phyloP scores from a whole-genome alignment of 2,113 vertebrate genomes.

The Hemicordylus capensis region DNA sequence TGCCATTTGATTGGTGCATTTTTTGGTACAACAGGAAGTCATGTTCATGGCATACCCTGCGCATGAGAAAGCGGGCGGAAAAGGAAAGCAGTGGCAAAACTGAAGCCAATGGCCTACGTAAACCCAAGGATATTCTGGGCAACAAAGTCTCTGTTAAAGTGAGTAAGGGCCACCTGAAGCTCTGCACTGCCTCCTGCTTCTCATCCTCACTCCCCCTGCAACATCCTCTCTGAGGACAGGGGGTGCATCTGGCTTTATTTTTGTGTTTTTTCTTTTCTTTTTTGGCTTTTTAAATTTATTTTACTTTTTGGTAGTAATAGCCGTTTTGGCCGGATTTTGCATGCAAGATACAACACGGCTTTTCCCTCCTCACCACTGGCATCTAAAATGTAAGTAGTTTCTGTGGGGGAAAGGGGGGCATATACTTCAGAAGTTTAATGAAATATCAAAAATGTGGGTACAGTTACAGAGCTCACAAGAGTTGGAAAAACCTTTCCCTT shows the following conservation, averaged over 20 bases:
- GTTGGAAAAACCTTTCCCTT: not conserved
- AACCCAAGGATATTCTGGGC: conserved; percentile 93
- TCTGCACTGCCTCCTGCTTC: conserved; percentile 74
- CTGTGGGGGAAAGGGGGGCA: not conserved
- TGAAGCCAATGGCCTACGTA: conserved; percentile 92
- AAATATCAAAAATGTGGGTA: not conserved
- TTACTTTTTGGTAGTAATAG: conserved; percentile 50
- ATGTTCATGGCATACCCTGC: conserved; percentile 98
- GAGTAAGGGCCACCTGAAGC: conserved; percentile 86
- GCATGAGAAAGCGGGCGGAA: conserved; percentile 95
- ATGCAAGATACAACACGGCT: conserved; percentile 74
- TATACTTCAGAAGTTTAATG: not conserved
- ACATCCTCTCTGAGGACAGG: conserved; percentile 68
- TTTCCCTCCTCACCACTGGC: conserved; percentile 74
- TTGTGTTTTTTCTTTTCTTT: conserved; percentile 49
- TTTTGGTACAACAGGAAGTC: conserved; percentile 99
- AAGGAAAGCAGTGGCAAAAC: conserved; percentile 89
- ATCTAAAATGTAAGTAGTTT: conserved; percentile 71
- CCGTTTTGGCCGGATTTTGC: conserved; percentile 76
- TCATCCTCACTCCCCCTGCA: conserved; percentile 69
- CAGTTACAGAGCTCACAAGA: not conserved
- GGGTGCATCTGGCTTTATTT: conserved; percentile 44
- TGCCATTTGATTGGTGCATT: conserved; percentile 85
- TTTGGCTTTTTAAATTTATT: conserved; percentile 1
- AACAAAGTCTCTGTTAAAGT: conserved; percentile 95